Conservation (phyloP, 2,113 vertebrate genomes). For the Thamnaconus septentrionalis region DNA sequence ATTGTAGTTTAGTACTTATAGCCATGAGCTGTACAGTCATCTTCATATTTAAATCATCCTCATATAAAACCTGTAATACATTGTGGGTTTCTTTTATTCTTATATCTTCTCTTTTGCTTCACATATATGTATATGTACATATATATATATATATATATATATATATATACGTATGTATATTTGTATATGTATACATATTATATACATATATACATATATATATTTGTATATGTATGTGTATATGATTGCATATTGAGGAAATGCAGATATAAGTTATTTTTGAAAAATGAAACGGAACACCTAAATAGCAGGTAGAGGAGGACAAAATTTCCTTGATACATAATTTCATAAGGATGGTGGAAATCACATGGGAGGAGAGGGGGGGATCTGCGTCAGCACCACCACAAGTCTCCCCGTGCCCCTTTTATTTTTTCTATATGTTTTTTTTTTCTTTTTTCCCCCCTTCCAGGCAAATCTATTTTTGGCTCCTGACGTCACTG, state of each 20-base stretch:
- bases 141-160: too few species aligned
- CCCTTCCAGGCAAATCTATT: constrained; percentile 59
- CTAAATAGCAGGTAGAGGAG: background rate
- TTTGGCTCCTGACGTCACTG: constrained; percentile 66
- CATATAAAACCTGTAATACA: too few species aligned
- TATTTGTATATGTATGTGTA: too few species aligned
- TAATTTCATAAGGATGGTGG: constrained; percentile 17
- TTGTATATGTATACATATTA: background rate
- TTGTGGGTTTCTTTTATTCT: too few species aligned
- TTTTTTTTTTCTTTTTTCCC: too few species aligned
- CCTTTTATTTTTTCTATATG: constrained; percentile 18
- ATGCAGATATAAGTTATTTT: background rate
- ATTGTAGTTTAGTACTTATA: too few species aligned
- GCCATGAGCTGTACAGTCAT: too few species aligned
- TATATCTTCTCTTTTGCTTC: too few species aligned
- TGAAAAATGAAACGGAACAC: background rate
- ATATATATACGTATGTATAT: background rate
- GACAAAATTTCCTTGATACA: constrained; percentile 1
- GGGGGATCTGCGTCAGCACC: constrained; percentile 36
- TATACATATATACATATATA: background rate
- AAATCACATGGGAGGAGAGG: constrained; percentile 8
- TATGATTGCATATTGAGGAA: background rate
- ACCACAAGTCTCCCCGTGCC: constrained; percentile 50
- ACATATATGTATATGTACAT: too few species aligned
- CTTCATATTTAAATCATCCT: too few species aligned